A percentile compares a stretch with the other conserved stretches of the same genome.
Evolutionary conservation across 2,113 vertebrate genomes (phyloP).

Genomic region (Oenanthe melanoleuca): DNA sequence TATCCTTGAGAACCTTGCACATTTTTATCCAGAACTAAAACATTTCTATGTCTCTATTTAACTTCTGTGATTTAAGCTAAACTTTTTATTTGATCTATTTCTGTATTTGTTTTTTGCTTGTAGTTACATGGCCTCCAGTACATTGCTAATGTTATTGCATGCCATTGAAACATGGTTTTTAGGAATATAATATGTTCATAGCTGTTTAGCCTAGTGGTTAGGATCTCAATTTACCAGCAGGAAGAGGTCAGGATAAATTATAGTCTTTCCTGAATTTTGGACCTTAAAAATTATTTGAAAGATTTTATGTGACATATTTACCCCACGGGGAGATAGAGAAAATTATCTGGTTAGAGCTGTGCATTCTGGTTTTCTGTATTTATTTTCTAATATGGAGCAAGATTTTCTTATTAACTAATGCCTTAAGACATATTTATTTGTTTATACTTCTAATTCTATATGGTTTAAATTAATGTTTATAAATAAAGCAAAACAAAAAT

Average conservation of each 20-base stretch:
- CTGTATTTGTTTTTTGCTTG: neutral
- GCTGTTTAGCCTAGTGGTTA: neutral
- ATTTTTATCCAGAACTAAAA: neutral
- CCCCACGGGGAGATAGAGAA: neutral
- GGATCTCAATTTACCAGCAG: neutral
- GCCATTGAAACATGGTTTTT: neutral
- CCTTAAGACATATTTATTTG: neutral
- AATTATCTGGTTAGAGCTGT: neutral
- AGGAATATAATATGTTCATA: neutral
- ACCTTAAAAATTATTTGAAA: neutral
- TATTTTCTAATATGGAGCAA: neutral
- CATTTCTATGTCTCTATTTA: neutral
- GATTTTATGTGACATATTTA: constrained; percentile 2
- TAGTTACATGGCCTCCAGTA: neutral
- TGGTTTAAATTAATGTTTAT: neutral
- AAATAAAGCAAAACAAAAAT: neutral
- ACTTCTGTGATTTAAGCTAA: neutral
- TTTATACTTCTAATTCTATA: neutral
- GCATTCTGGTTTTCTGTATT: neutral
- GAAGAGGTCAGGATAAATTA: neutral
- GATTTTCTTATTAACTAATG: neutral
- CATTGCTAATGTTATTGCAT: neutral
- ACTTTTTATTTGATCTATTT: neutral
- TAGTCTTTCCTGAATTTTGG: neutral
- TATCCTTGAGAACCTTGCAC: neutral